Conservation (phyloP, 2,888 invertebrate genomes). For the Belgica antarctica region DNA sequence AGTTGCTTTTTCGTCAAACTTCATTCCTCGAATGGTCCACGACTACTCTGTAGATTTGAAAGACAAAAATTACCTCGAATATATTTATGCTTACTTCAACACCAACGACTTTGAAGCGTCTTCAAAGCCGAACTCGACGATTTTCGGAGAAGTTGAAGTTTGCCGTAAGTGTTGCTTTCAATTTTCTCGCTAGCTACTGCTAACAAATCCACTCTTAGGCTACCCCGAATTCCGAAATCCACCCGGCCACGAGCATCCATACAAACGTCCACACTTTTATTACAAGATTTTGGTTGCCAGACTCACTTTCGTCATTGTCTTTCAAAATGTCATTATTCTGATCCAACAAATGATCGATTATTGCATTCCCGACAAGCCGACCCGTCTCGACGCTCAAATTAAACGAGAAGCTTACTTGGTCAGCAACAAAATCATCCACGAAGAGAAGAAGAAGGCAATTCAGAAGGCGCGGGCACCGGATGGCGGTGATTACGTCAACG, state of each 20-base stretch:
- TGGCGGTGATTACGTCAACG: constrained; percentile 47
- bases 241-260: constrained; percentile 56
- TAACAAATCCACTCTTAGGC: no score
- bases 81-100: constrained; percentile 66
- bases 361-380: constrained; percentile 74
- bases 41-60: constrained; percentile 43
- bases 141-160: constrained; percentile 52
- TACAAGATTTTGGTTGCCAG: constrained; percentile 74
- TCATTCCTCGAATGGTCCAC: constrained; percentile 76
- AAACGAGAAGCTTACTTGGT: constrained; percentile 70
- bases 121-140: constrained; percentile 43
- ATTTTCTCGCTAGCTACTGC: no score
- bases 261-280: constrained; percentile 65
- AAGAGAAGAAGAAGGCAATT: constrained; percentile 57
- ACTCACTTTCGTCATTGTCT: constrained; percentile 72
- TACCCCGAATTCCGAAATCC: constrained; percentile 70
- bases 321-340: constrained; percentile 73
- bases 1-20: constrained; percentile 78
- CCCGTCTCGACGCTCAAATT: constrained; percentile 67
- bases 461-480: constrained; percentile 34
- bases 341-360: constrained; percentile 71
- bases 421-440: constrained; percentile 70
- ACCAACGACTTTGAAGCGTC: constrained; percentile 60
- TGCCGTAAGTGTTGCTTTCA: no score
- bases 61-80: constrained; percentile 61